Base-by-base conservation (phyloP, 2,797 vertebrate species). In the Muscicapa striata region DNA sequence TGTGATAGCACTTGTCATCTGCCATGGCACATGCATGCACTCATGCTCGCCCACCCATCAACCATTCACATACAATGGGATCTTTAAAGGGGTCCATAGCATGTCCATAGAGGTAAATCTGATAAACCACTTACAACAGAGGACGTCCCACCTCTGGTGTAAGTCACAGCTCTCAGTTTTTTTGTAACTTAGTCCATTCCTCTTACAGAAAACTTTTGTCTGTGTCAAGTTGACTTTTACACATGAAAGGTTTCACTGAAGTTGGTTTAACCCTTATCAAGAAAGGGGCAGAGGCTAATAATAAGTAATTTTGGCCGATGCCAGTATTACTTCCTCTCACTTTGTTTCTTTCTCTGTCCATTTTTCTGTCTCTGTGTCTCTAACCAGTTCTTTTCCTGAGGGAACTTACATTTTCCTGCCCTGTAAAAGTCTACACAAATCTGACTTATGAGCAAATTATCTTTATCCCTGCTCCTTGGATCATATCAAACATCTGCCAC, bases 251-350 rank as follows among this genome's bases (percentile, higher is more conserved):
- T 76, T 84, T 87, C 68, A 72, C 15, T 80, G 78, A 80, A 89
- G 43, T 86, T 82, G 46, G 29, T 89, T 95, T 87, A 94, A 89
- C 30, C 48, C 67, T 78, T 94, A 83, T 51, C 52, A 89, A 84
- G 84, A 77, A 59, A 22, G 46, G n/a, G 26, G 20, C 80, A 93
- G 72, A 83, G n/a, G 16, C 16, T 79, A 89, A 85, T 51, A 76
- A n/a, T 78, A 74, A 73, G 30, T 83, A 69, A 59, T 84, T 89
- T 89, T 81, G 63, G 72, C 63, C 38, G 64, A 38, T 48, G 43
- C 58, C 77, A 85, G 20, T 57, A 48, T 88, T 82, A 78, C 73
- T 95, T 89, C 36, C 15, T 77, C 72, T 66, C 0, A 1, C 22
- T 76, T 20, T 74, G 16, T 49, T 90, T 80, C 52, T 61, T 68